These are phyloP conservation scores for Ochotona curzoniae DNA, from an alignment of 2,113 vertebrate species.

Conservation along the genomic window DNA sequence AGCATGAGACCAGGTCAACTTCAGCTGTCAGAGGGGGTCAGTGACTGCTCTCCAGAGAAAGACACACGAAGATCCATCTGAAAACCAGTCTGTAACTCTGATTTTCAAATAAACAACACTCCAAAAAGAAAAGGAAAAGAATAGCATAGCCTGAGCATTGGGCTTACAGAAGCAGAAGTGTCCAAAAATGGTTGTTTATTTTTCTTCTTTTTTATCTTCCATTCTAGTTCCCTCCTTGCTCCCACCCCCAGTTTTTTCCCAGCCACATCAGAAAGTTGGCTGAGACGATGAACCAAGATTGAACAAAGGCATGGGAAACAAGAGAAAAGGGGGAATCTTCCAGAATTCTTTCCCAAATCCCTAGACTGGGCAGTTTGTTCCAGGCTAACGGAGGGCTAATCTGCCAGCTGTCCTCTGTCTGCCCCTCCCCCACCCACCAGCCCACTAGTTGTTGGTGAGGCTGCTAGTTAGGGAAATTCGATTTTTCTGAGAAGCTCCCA, in stretches of 20 bases:
- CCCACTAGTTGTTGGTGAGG: not conserved
- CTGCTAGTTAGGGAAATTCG: conserved; percentile 34
- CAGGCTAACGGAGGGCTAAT: not conserved
- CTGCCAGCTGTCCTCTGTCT: not conserved
- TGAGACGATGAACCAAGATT: conserved; percentile 4
- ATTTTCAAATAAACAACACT: no score
- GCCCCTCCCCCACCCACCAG: not conserved
- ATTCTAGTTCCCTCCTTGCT: not conserved
- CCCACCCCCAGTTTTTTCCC: not conserved
- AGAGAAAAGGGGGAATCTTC: not conserved
- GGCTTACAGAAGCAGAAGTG: not conserved
- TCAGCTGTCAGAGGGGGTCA: not conserved
- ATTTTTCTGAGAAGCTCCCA: conserved; percentile 15
- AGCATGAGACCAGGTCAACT: not conserved
- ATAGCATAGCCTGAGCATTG: not conserved
- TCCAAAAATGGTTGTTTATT: not conserved
- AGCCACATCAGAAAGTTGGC: not conserved
- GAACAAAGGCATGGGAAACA: not conserved
- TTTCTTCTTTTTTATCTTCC: not conserved
- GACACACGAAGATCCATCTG: no score
- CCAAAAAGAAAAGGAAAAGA: no score
- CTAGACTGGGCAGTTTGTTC: not conserved
- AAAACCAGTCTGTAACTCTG: no score
- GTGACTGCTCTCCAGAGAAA: not conserved
- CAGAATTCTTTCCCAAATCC: not conserved